Conservation (phyloP, 2,113 vertebrate genomes). For the Haemorhous mexicanus region DNA sequence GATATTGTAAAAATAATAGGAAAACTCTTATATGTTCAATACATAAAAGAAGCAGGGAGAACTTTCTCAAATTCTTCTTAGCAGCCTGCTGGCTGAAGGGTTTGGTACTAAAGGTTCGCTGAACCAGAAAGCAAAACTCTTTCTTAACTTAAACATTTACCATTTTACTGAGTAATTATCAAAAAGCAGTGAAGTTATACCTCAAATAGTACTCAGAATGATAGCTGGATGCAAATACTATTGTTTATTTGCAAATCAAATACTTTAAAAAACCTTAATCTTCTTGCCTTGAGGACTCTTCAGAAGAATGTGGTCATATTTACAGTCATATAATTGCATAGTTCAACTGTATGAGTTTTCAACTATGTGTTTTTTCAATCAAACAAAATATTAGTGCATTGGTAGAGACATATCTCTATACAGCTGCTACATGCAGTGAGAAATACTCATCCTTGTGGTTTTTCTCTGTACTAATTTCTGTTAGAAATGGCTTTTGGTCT, state of each 20-base stretch:
- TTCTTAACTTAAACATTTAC: not conserved
- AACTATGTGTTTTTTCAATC: not conserved
- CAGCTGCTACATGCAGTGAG: not conserved
- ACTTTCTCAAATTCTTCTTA: not conserved
- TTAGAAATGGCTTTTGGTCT: conserved; percentile 64
- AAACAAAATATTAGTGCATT: not conserved
- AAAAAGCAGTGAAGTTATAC: not conserved
- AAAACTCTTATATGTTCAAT: not conserved
- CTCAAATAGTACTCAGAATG: not conserved
- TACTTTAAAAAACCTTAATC: not conserved
- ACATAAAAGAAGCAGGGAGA: not conserved
- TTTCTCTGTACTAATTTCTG: not conserved
- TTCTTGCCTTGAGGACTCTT: not conserved
- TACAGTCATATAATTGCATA: not conserved
- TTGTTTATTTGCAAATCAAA: not conserved
- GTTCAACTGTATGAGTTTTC: not conserved
- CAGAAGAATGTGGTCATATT: not conserved
- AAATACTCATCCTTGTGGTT: not conserved
- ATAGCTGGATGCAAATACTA: not conserved
- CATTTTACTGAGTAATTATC: not conserved
- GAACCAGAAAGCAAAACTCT: not conserved
- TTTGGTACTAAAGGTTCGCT: not conserved
- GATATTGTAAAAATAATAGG: not conserved
- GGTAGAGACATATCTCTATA: not conserved
- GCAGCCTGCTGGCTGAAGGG: not conserved